Evolutionary conservation across 2,113 vertebrate genomes (phyloP).

Genomic region (Eclectus roratus): DNA sequence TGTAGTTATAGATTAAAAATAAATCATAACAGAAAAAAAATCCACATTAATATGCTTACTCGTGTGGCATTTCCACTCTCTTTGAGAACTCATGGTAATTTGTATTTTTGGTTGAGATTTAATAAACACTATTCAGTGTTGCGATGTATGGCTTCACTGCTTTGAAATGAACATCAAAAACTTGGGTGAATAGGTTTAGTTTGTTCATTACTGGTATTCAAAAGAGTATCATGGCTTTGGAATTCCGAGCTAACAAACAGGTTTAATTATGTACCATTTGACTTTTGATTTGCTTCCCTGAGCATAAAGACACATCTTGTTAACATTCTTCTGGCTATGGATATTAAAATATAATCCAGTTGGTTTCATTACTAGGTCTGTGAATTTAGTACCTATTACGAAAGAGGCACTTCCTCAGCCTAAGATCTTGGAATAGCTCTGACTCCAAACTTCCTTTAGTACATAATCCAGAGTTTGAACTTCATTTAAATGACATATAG

Average conservation of each 20-base stretch:
- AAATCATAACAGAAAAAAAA: not conserved
- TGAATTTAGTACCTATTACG: not conserved
- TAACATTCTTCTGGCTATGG: not conserved
- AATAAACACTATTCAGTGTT: not conserved
- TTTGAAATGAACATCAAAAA: not conserved
- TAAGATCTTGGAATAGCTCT: not conserved
- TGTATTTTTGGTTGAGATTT: not conserved
- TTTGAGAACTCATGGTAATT: not conserved
- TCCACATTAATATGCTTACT: not conserved
- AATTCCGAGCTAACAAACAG: not conserved
- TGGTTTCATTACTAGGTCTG: not conserved
- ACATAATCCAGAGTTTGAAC: not conserved
- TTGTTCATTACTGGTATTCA: not conserved
- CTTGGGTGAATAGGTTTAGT: not conserved
- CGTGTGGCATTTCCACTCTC: not conserved
- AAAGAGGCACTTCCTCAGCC: not conserved
- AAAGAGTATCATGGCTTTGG: not conserved
- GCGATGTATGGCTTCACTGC: not conserved
- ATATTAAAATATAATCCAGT: not conserved
- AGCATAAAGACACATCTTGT: not conserved
- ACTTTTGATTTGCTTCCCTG: not conserved
- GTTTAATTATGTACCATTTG: not conserved
- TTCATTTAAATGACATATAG: not conserved
- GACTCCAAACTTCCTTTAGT: not conserved
- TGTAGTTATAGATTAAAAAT: not conserved